Conservation (phyloP, 2,888 invertebrate species). For the Drosophila diplacantha region DNA sequence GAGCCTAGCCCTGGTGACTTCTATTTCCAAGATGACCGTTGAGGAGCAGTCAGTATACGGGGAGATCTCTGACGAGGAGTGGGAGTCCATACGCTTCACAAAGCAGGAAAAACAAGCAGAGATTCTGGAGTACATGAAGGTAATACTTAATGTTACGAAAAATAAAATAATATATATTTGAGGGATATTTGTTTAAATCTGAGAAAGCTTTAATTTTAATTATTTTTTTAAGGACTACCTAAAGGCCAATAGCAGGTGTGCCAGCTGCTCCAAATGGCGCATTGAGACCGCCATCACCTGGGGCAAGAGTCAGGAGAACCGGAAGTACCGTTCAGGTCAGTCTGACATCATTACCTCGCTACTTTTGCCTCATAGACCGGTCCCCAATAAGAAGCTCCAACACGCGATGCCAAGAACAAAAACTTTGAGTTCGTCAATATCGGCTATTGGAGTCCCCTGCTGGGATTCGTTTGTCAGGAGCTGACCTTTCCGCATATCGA, state of each 20-base stretch:
- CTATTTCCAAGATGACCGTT: no score
- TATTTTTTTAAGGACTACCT: slow-evolving; percentile 66
- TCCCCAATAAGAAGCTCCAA: slow-evolving; percentile 25
- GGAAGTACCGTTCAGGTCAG: slow-evolving; percentile 52
- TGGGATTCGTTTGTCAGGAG: slow-evolving; percentile 83
- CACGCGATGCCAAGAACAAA: slow-evolving; percentile 54
- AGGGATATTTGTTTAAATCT: not conserved
- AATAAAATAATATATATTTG: no score
- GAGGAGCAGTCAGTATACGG: slow-evolving; percentile 85
- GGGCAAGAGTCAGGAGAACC: slow-evolving; percentile 78
- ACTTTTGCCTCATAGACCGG: not conserved
- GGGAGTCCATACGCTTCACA: slow-evolving; percentile 87
- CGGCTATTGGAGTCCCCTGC: slow-evolving; percentile 86
- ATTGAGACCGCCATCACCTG: slow-evolving; percentile 81
- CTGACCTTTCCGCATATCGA: slow-evolving; percentile 87
- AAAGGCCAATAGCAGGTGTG: slow-evolving; percentile 76
- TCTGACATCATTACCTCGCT: fast-evolving
- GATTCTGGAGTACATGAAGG: slow-evolving; percentile 84
- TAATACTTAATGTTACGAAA: slow-evolving; percentile 62
- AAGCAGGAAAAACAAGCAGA: slow-evolving; percentile 83
- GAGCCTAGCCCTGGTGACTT: no score
- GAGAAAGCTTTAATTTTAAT: not conserved
- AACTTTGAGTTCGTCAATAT: slow-evolving; percentile 79
- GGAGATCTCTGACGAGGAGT: slow-evolving; percentile 90
- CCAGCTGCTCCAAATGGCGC: slow-evolving; percentile 81